Evolutionary conservation across 2,888 invertebrate species (phyloP), one percentile per base, ranked within the genome.

Genomic region (Netelia virgata): DNA sequence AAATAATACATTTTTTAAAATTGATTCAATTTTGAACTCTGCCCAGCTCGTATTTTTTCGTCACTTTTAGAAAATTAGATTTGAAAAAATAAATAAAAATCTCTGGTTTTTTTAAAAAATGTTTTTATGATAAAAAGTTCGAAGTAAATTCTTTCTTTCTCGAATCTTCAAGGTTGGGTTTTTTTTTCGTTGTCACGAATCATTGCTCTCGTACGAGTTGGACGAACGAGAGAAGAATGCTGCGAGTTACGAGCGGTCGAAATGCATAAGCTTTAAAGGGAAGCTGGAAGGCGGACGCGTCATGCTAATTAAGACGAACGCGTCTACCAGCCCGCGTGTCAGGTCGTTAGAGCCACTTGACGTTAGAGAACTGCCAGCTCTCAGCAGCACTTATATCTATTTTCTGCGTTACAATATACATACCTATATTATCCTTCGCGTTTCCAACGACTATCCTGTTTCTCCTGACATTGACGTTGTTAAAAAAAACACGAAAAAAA

Each of bases 281-380:
- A 74, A 82, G 70, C 68, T 82, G 77, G 77, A 72, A 75, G 72
- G 81, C 73, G 73, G 81, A 84, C 69, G 72, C 84, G 82, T 84
- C 77, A 84, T 82, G 84, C 82, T 84, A 84, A 84, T 84, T 84
- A 84, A 84, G 84, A 82, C 82, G 82, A 78, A 84, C 84, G 77
- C 61, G 73, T 77, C 84, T 77, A 77, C 84, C 70, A 59, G 68
- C 50, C 72, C 72, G 72, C 55, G 81, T 74, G 78, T 78, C 77
- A 84, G 84, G 82, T 82, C 81, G 82, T 84, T 84, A 82, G 84
- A 82, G 82, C 74, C 84, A 82, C 77, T 84, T 82, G 77, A 74
- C 81, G 81, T 66, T 68, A 23, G 68, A 68, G 76, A 43, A 77
- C 68, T 43, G 68, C 66, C 68, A 77, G 70, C 74, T 53, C 73